These are phyloP conservation scores for Drosophila merina DNA, from an alignment of 2,888 invertebrate species.

Conservation along the genomic window DNA sequence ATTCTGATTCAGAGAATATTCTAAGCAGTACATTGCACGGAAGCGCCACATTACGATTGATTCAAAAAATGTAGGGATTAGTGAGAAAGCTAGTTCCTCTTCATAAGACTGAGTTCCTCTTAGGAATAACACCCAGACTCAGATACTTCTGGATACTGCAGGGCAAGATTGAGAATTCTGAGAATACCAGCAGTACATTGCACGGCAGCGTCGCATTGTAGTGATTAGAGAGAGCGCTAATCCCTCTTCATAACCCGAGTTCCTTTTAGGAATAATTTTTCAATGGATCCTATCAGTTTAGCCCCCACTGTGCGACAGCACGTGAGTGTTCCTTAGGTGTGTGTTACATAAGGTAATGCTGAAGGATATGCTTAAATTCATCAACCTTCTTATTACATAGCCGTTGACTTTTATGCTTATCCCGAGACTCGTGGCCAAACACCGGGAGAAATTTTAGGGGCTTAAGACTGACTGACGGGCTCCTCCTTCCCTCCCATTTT, in stretches of 20 bases:
- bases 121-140: conserved; percentile 16
- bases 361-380: conserved; percentile 72
- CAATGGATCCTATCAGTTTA: not conserved
- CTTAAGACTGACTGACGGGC: not conserved
- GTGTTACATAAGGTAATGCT: conserved; percentile 62
- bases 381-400: conserved; percentile 67
- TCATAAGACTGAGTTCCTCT: too few species aligned
- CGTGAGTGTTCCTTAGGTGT: conserved; percentile 20
- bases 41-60: too few species aligned
- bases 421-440: conserved; percentile 16
- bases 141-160: conserved; percentile 15
- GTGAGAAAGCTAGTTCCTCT: too few species aligned
- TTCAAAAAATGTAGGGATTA: too few species aligned
- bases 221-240: not conserved
- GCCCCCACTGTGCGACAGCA: conserved; percentile 15
- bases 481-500: too few species aligned
- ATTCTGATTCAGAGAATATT: not conserved
- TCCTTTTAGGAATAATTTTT: too few species aligned
- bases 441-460: conserved; percentile 9
- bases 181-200: not conserved
- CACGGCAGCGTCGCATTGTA: not conserved
- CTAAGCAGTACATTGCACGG: not conserved
- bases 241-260: too few species aligned
- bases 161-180: not conserved
- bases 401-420: conserved; percentile 30